Evolutionary conservation across 2,797 vertebrate species (phyloP).

Genomic region (Pristis pectinata): DNA sequence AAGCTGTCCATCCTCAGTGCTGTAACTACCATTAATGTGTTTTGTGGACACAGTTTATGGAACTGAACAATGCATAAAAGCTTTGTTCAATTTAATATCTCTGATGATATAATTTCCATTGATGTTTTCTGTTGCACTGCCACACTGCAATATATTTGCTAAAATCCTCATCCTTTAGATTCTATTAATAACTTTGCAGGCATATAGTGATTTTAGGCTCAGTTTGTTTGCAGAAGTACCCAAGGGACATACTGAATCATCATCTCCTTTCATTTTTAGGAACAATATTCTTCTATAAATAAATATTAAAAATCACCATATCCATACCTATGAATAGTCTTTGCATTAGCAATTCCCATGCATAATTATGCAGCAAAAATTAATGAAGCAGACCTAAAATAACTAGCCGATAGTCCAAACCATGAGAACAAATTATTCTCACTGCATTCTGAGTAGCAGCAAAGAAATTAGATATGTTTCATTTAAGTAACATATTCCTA

Average conservation of each 20-base stretch:
- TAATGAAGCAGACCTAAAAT: background rate
- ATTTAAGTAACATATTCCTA: background rate
- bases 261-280: background rate
- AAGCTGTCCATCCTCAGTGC: background rate
- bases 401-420: background rate
- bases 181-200: background rate
- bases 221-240: background rate
- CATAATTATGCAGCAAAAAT: background rate
- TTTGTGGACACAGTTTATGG: background rate
- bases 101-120: background rate
- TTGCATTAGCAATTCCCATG: background rate
- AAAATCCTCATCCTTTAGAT: background rate
- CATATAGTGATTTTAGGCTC: background rate
- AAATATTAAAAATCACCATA: background rate
- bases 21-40: background rate
- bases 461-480: background rate
- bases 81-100: background rate
- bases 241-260: background rate
- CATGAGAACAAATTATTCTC: background rate
- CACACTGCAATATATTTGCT: background rate
- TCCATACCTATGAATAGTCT: background rate
- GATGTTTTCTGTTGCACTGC: background rate
- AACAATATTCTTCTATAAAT: background rate
- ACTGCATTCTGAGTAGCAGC: background rate
- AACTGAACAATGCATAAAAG: background rate